Evolutionary conservation across 2,888 invertebrate genomes (phyloP).

Genomic region (Sphaerophoria rueppellii): DNA sequence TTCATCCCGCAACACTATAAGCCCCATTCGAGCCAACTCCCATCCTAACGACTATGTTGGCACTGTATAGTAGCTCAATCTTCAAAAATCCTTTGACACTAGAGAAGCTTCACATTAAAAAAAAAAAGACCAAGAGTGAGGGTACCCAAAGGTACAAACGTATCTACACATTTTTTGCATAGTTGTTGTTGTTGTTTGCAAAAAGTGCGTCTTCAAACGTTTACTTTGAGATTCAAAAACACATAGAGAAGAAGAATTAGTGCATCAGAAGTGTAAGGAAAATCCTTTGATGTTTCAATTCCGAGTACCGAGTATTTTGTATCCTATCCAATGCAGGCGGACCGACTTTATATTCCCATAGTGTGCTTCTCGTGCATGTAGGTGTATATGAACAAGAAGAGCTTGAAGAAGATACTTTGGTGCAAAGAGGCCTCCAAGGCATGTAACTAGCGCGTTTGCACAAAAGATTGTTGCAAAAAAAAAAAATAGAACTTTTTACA

Average conservation of each 20-base stretch:
- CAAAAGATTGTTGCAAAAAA: constrained; percentile 56
- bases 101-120: constrained; percentile 32
- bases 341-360: neutral
- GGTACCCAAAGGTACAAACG: neutral
- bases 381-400: neutral
- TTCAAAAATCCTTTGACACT: constrained; percentile 58
- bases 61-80: constrained; percentile 1
- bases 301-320: constrained; percentile 18
- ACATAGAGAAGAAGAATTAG: constrained; percentile 26
- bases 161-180: neutral
- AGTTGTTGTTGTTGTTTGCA: constrained; percentile 37
- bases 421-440: constrained; percentile 56
- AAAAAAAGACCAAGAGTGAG: neutral
- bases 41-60: neutral
- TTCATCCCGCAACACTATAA: neutral
- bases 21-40: neutral
- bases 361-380: neutral
- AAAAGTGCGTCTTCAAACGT: constrained; percentile 67
- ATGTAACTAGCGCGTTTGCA: constrained; percentile 48
- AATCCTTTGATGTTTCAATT: constrained; percentile 68
- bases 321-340: constrained; percentile 40
- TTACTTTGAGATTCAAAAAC: constrained; percentile 60
- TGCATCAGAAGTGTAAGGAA: constrained; percentile 41
- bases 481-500: constrained; percentile 49
- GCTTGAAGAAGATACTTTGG: constrained; percentile 50